A percentile compares a stretch with the other conserved stretches of the same genome.
These are phyloP conservation scores for Caenorhabditis virilis DNA, from an alignment of 2,888 invertebrate genomes.

Conservation along the genomic window DNA sequence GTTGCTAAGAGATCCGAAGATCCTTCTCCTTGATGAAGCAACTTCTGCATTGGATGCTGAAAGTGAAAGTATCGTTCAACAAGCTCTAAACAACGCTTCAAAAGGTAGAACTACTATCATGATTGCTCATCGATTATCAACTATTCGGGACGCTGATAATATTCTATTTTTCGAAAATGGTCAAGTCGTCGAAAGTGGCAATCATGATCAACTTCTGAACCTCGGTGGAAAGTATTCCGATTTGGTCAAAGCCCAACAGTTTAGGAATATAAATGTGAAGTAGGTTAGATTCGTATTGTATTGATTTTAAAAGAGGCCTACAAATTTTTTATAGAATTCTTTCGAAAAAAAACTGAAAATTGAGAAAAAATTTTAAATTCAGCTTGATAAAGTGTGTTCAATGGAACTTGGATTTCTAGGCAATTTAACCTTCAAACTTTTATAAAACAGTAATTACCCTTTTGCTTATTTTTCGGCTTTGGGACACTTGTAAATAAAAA, in stretches of 20 bases:
- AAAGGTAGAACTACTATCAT: slow-evolving; percentile 57
- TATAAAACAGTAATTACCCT: no score
- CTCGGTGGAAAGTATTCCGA: slow-evolving; percentile 48
- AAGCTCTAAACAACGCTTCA: slow-evolving; percentile 54
- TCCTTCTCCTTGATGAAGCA: slow-evolving; percentile 74
- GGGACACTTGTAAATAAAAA: no score
- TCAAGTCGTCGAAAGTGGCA: slow-evolving; percentile 52
- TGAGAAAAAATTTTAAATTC: no score
- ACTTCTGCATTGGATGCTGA: slow-evolving; percentile 77
- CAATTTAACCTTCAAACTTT: no score
- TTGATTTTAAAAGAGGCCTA: neutral
- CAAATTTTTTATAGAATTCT: no score
- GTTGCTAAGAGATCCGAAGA: slow-evolving; percentile 44
- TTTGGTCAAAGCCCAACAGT: slow-evolving; percentile 59
- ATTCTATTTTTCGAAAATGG: slow-evolving; percentile 61
- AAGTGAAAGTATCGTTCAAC: slow-evolving; percentile 77
- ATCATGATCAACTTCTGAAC: slow-evolving; percentile 48
- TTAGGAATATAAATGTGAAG: slow-evolving; percentile 22
- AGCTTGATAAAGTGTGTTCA: no score
- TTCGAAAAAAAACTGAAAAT: no score
- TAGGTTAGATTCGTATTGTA: slow-evolving; percentile 38
- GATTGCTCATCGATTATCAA: slow-evolving; percentile 63
- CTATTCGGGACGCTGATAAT: slow-evolving; percentile 58
- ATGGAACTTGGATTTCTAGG: no score
- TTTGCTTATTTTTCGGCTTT: no score